Percentiles rank a stretch among this genome's conserved stretches.
Conservation (phyloP, 2,888 invertebrate genomes). For the Philonicus albiceps region DNA sequence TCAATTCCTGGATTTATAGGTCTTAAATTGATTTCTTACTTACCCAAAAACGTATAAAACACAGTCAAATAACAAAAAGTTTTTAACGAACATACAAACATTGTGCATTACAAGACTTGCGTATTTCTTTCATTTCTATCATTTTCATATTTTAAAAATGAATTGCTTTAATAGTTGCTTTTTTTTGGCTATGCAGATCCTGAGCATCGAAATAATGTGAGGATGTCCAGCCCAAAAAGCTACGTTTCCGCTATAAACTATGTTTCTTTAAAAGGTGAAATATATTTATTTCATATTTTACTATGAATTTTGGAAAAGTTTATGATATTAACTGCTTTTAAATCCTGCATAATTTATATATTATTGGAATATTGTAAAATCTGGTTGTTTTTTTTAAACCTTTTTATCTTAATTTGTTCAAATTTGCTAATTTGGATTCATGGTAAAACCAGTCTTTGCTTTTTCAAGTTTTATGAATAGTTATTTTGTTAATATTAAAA, state of each 20-base stretch:
- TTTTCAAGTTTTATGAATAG: not conserved
- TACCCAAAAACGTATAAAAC: not conserved
- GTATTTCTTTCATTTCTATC: not conserved
- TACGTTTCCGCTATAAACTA: not conserved
- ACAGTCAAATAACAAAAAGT: not conserved
- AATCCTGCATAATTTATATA: not conserved
- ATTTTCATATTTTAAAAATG: not conserved
- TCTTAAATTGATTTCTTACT: not conserved
- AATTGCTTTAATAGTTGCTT: not conserved
- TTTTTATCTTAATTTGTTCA: not conserved
- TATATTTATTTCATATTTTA: not conserved
- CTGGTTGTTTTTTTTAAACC: not conserved
- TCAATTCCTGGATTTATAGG: not conserved
- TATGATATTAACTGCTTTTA: not conserved
- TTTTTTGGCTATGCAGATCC: not conserved
- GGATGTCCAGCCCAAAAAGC: not conserved
- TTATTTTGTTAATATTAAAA: not conserved
- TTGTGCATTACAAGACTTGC: not conserved
- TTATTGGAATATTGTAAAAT: not conserved
- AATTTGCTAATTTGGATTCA: not conserved
- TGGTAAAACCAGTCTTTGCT: not conserved
- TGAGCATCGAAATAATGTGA: not conserved
- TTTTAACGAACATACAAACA: not conserved
- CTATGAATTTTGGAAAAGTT: not conserved
- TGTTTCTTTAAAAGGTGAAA: not conserved